These are phyloP conservation scores for Zonitis immaculata DNA, from an alignment of 2,888 invertebrate species.

Conservation along the genomic window DNA sequence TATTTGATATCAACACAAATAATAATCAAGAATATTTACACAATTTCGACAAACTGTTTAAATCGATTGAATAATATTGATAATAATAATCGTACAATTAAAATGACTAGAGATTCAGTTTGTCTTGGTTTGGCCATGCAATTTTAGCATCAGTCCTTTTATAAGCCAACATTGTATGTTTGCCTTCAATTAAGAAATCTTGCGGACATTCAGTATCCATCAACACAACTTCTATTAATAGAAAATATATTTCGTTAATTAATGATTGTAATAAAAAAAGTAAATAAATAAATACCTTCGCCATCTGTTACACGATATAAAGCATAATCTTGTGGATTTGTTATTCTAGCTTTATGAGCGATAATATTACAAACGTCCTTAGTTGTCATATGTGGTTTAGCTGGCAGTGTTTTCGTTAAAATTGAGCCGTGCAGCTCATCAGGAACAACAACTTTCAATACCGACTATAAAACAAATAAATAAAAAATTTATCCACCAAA, in stretches of 20 bases:
- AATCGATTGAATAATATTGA: not conserved
- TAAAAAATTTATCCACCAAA: slow-evolving; percentile 3
- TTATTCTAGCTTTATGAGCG: slow-evolving; percentile 91
- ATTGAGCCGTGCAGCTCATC: slow-evolving; percentile 92
- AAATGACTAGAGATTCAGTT: slow-evolving; percentile 36
- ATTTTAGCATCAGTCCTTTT: slow-evolving; percentile 95
- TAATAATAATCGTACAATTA: slow-evolving; percentile 3
- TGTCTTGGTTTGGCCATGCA: slow-evolving; percentile 78
- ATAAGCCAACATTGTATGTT: slow-evolving; percentile 89
- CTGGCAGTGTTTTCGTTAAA: slow-evolving; percentile 86
- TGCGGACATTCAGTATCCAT: slow-evolving; percentile 88
- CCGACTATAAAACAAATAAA: slow-evolving; percentile 50
- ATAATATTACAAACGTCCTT: slow-evolving; percentile 91
- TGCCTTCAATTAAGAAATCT: slow-evolving; percentile 71
- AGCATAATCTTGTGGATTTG: slow-evolving; percentile 95
- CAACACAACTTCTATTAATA: slow-evolving; percentile 76
- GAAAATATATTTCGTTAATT: not conserved
- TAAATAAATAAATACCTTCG: slow-evolving; percentile 68
- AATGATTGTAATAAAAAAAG: not conserved
- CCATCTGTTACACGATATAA: slow-evolving; percentile 86
- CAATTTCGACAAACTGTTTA: slow-evolving; percentile 8
- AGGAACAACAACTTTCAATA: slow-evolving; percentile 87
- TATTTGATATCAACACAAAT: slow-evolving; percentile 15
- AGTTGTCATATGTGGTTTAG: slow-evolving; percentile 89
- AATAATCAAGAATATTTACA: slow-evolving; percentile 10